Evolutionary conservation across 2,888 invertebrate genomes (phyloP), one percentile per base, ranked within the genome.

Genomic region (Octonoba sinensis): DNA sequence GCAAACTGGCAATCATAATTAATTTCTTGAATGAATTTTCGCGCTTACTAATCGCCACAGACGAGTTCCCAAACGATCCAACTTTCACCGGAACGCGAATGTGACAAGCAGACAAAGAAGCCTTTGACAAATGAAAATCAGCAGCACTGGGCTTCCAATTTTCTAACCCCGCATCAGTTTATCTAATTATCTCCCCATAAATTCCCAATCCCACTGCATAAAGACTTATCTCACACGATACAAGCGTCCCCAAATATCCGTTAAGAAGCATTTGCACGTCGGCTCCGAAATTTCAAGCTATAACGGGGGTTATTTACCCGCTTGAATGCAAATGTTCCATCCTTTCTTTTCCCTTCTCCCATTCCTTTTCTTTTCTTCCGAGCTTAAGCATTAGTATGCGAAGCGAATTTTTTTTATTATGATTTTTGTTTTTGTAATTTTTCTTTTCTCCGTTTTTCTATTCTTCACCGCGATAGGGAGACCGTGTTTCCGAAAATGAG

Each of bases 401-500:
- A 65, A 62, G 67, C 44, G 59, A 56, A 56, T 56, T 65, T 74
- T 66, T 59, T 66, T 46, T 44, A 24, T 47, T 51, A 36, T 36
- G 36, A 36, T 36, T 36, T 36, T 36, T 36, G 36, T 71, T 57
- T 44, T 20, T 70, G 15, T 16, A n/a, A 20, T 22, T 16, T 47
- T 49, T 59, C 27, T 46, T 54, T 56, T 56, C 22, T 56, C 22
- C 22, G 44, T 22, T 47, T 47, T 59, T 62, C 51, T 27, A 27
- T 71, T 57, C 59, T 36, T 22, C 24, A 22, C 59, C 49, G 47
- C 36, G 69, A 70, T 76, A 76, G 62, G 69, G 69, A 77, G 59
- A 65, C 78, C 78, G 64, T 73, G 73, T 81, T 73, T 74, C 64
- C 67, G 62, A 73, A 81, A 81, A 81, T 81, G 79, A 81, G 79